Conservation (phyloP, 92 coral and sea anemone species). For the Siderastrea radians region DNA sequence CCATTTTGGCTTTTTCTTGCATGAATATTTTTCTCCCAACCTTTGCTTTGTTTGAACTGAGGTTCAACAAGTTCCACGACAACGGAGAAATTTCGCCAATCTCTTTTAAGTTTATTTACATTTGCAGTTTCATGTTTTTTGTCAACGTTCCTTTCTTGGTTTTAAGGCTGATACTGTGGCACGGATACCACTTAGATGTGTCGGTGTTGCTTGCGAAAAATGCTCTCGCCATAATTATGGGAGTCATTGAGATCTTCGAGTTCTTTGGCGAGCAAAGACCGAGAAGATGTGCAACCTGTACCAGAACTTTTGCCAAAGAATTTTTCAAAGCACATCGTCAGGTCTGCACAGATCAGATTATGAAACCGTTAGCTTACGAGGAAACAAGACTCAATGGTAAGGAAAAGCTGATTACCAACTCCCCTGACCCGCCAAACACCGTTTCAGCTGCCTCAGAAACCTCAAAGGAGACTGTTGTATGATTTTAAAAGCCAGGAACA, state of each 20-base stretch:
- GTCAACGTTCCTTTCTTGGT: slow-evolving; percentile 91
- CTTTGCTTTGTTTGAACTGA: slow-evolving; percentile 88
- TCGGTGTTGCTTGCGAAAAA: slow-evolving; percentile 89
- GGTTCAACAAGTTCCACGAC: slow-evolving; percentile 89
- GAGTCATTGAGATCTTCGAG: slow-evolving; percentile 83
- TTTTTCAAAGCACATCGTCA: slow-evolving; percentile 63
- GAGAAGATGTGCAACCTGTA: slow-evolving; percentile 69
- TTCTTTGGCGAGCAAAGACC: slow-evolving; percentile 91
- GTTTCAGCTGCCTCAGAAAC: neutral
- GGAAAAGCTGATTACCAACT: neutral
- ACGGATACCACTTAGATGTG: slow-evolving; percentile 67
- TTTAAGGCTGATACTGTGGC: slow-evolving; percentile 85
- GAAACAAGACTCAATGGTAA: neutral
- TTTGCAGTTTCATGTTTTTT: slow-evolving; percentile 78
- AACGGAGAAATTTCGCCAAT: slow-evolving; percentile 87
- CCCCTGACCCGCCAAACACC: neutral
- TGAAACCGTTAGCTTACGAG: neutral
- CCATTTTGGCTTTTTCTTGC: slow-evolving; percentile 80
- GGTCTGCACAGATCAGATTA: slow-evolving; percentile 29
- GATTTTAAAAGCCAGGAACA: neutral
- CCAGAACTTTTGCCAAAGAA: slow-evolving; percentile 73
- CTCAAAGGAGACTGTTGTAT: neutral
- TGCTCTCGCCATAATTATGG: slow-evolving; percentile 79
- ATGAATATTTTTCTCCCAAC: slow-evolving; percentile 90
- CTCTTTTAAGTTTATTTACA: slow-evolving; percentile 86